These are phyloP conservation scores for Pyxicephalus adspersus DNA, from an alignment of 2,113 vertebrate species.

Conservation along the genomic window DNA sequence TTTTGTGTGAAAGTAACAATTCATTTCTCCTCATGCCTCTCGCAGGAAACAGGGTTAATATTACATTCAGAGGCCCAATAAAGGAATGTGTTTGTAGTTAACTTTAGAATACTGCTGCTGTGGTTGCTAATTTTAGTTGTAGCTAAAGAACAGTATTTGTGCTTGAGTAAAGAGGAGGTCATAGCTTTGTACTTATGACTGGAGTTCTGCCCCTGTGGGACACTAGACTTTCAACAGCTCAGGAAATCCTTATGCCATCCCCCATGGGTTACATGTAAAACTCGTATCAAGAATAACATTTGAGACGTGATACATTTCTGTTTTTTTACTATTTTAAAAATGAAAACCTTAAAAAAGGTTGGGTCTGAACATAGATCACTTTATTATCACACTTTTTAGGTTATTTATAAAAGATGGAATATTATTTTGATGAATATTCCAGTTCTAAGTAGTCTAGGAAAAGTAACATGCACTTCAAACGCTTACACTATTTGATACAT, in stretches of 20 bases:
- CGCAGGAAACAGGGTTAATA: neutral
- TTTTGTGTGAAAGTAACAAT: neutral
- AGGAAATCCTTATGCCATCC: conserved; percentile 72
- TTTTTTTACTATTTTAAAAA: conserved; percentile 17
- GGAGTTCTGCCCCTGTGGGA: conserved; percentile 64
- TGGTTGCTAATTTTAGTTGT: conserved; percentile 70
- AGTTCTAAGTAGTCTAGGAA: no score
- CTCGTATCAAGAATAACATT: conserved; percentile 28
- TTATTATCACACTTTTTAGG: conserved; percentile 5
- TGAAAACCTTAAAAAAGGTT: neutral
- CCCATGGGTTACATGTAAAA: conserved; percentile 64
- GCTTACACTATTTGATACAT: neutral
- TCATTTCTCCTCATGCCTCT: neutral
- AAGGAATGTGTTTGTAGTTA: conserved; percentile 2
- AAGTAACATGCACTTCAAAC: neutral
- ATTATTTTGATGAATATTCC: neutral
- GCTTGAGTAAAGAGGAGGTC: conserved; percentile 49
- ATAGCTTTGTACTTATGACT: conserved; percentile 47
- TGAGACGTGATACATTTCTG: conserved; percentile 23
- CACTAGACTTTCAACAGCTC: conserved; percentile 68
- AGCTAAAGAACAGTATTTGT: conserved; percentile 66
- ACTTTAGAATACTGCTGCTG: conserved; percentile 4
- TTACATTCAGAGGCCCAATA: neutral
- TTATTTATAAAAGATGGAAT: neutral
- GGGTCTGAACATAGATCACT: conserved; percentile 6